phyloP scores from a whole-genome alignment of 2,797 vertebrate species.

The Mico argentatus region DNA sequence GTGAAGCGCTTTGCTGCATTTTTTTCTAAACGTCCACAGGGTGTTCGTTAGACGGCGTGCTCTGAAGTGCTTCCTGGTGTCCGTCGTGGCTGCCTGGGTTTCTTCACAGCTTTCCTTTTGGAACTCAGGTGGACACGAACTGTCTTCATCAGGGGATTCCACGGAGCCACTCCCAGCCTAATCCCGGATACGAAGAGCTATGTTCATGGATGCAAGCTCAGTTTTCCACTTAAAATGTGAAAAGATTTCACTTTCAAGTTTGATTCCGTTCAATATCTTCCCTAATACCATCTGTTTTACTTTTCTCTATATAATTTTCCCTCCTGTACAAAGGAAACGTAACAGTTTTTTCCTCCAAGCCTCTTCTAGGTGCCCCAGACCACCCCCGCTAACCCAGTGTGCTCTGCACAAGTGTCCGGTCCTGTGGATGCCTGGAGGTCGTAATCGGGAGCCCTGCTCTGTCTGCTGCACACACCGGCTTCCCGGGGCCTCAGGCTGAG shows the following conservation, averaged over 20 bases:
- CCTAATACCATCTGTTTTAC: too few species aligned
- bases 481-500: neutral
- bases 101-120: neutral
- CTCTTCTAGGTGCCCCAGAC: too few species aligned
- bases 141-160: neutral
- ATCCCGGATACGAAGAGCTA: neutral
- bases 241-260: neutral
- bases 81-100: accelerated
- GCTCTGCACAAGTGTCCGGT: accelerated
- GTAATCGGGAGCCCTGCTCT: neutral
- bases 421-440: neutral
- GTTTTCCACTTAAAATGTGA: neutral
- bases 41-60: accelerated
- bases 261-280: neutral
- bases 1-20: accelerated
- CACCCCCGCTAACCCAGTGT: accelerated
- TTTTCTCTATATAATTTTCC: neutral
- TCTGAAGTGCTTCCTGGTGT: neutral
- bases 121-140: neutral
- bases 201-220: neutral
- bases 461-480: neutral
- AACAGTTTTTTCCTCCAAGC: neutral
- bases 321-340: neutral
- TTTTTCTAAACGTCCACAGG: neutral
- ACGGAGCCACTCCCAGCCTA: neutral